These are phyloP conservation scores for Blastomussa wellsi DNA, from an alignment of 92 coral and sea anemone genomes.

Conservation along the genomic window DNA sequence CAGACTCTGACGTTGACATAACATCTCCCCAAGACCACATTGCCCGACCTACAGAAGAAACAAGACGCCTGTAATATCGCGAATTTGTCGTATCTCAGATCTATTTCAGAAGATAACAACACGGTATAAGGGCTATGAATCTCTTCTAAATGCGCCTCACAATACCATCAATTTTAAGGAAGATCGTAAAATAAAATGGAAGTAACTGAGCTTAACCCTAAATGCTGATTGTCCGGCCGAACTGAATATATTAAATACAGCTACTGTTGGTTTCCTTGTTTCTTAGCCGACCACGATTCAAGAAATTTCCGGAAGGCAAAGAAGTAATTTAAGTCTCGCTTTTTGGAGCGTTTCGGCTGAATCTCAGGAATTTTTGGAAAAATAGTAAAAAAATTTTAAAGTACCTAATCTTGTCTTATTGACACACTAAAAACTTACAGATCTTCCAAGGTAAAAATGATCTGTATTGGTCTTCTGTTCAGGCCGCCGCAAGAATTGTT, in stretches of 20 bases:
- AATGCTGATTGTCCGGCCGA: background rate
- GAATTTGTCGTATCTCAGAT: no score
- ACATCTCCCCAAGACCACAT: conserved; percentile 82
- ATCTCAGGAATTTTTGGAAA: no score
- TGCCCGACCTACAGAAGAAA: conserved; percentile 47
- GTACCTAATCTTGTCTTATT: no score
- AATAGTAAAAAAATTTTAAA: background rate
- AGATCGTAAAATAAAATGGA: no score
- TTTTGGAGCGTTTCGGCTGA: no score
- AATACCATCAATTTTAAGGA: no score
- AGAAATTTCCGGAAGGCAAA: background rate
- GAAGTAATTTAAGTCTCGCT: background rate
- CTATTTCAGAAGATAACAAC: background rate
- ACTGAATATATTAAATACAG: background rate
- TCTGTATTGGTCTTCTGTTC: conserved; percentile 90
- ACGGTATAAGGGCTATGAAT: background rate
- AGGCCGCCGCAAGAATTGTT: conserved; percentile 98
- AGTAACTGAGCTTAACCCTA: no score
- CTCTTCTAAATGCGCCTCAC: no score
- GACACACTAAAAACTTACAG: conserved; percentile 84
- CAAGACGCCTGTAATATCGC: background rate
- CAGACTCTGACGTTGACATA: conserved; percentile 92
- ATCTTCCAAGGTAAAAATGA: conserved; percentile 85
- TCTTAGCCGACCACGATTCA: background rate
- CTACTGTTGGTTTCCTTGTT: background rate